Base-by-base conservation (phyloP, 2,888 invertebrate species). In the Timema cristinae region DNA sequence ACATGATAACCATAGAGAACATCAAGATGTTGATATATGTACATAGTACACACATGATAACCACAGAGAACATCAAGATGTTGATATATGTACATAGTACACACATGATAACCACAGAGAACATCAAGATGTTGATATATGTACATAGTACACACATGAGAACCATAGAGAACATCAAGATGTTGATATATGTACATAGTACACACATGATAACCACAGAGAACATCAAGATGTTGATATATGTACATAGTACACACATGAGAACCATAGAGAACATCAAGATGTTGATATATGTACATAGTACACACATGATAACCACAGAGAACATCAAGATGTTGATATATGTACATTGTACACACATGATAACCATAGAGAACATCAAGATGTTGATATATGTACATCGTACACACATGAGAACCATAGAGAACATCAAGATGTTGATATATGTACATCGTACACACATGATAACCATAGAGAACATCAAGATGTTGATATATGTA, bases 11-110 rank as follows among this genome's bases (percentile, higher is more conserved):
- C 50, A 93, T 87, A 1, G 93, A 88, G 11, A 95, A 81, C 75
- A 96, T 88, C 70, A 96, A 90, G 70, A 96, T 87, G 84, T 98
- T 98, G 78, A 92, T 88, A n/a, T n/a, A n/a, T n/a, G n/a, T n/a
- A n/a, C n/a, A 32, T 32, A 1, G 32, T 32, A 32, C 32, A 32
- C 32, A 32, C 32, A 32, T 32, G 32, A 32, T 1, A 32, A 32
- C 32, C 32, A 32, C 32, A 32, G 32, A 32, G 4, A 32, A 32
- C 32, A 32, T 32, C 32, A 32, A 32, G 32, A 32, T 32, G 32
- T 32, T 32, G 32, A 32, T 4, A 32, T 32, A 85, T 88, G 86
- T 78, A 93, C 93, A 81, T 96, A 93, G 77, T 89, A 93, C 87
- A 77, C 92, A 91, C 61, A 94, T 86, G 73, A 94, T 83, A 83